Evolutionary conservation across 64 coral and sea anemone genomes (phyloP).

Genomic region (Trachythela sp.): DNA sequence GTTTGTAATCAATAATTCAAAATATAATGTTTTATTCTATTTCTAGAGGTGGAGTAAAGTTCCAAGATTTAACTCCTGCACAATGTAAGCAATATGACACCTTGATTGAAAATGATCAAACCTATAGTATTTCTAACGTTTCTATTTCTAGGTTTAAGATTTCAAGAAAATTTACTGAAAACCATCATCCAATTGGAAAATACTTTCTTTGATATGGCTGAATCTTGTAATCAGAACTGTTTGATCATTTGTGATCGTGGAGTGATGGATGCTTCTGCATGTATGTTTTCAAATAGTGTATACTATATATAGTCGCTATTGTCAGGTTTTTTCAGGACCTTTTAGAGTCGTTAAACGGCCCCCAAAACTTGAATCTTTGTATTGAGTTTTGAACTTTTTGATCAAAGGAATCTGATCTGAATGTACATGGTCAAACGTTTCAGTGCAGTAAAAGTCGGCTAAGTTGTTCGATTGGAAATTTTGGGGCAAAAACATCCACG

Average conservation of each 20-base stretch:
- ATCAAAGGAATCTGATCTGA: too few relatives aligned
- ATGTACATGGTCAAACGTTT: too few relatives aligned
- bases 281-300: slow-evolving; percentile 39
- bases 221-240: slow-evolving; percentile 46
- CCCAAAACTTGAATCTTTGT: too few relatives aligned
- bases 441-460: too few relatives aligned
- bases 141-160: slow-evolving; percentile 49
- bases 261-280: slow-evolving; percentile 96
- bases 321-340: background rate
- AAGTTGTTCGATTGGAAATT: too few relatives aligned
- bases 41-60: slow-evolving; percentile 94
- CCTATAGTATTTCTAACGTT: too few relatives aligned
- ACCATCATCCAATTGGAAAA: slow-evolving; percentile 79
- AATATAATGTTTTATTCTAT: background rate
- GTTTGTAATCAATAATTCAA: too few relatives aligned
- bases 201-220: slow-evolving; percentile 87
- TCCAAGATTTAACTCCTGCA: slow-evolving; percentile 58
- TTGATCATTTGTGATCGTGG: slow-evolving; percentile 95
- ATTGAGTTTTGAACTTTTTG: too few relatives aligned
- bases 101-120: too few relatives aligned
- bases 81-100: slow-evolving; percentile 50
- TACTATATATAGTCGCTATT: background rate
- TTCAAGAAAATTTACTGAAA: slow-evolving; percentile 80
- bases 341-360: too few relatives aligned
- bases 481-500: too few relatives aligned